phyloP scores from a whole-genome alignment of 2,797 vertebrate species.

The Gouania willdenowi region DNA sequence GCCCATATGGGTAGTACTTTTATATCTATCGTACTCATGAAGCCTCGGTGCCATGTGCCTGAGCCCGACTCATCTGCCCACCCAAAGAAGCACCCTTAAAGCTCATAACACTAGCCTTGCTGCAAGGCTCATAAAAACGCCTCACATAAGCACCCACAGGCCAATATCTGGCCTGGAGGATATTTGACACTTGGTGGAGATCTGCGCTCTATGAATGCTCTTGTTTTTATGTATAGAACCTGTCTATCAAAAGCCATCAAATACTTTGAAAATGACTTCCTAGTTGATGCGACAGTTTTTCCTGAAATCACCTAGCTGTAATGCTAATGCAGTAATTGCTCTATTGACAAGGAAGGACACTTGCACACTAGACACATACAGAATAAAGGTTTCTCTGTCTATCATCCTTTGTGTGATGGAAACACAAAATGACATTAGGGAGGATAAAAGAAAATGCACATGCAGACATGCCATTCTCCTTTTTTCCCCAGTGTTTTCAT shows the following conservation, averaged over 20 bases:
- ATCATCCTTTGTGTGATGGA: conserved; percentile 30
- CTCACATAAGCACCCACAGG: no score
- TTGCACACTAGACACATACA: conserved; percentile 2
- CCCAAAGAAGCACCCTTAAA: no score
- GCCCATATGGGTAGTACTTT: no score
- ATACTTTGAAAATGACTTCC: conserved; percentile 38
- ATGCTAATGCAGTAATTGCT: conserved; percentile 75
- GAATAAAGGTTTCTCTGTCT: conserved; percentile 15
- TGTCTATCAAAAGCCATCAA: conserved; percentile 42
- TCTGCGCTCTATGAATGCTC: no score
- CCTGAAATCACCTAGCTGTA: conserved; percentile 56
- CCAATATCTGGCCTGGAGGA: no score
- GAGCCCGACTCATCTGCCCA: no score
- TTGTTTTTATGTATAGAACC: conserved; percentile 17
- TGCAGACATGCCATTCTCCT: conserved; percentile 29
- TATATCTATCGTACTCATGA: no score
- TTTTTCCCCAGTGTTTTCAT: not conserved
- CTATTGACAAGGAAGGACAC: conserved; percentile 49
- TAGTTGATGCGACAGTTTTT: conserved; percentile 37
- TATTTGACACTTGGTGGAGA: no score
- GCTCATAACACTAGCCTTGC: no score
- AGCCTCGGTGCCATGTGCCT: no score
- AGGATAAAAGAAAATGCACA: conserved; percentile 36
- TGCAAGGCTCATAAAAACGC: no score
- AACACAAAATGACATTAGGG: conserved; percentile 24